A percentile compares a stretch with the other conserved stretches of the same genome.
Evolutionary conservation across 2,113 vertebrate genomes (phyloP).

Genomic region (Plotosus lineatus): DNA sequence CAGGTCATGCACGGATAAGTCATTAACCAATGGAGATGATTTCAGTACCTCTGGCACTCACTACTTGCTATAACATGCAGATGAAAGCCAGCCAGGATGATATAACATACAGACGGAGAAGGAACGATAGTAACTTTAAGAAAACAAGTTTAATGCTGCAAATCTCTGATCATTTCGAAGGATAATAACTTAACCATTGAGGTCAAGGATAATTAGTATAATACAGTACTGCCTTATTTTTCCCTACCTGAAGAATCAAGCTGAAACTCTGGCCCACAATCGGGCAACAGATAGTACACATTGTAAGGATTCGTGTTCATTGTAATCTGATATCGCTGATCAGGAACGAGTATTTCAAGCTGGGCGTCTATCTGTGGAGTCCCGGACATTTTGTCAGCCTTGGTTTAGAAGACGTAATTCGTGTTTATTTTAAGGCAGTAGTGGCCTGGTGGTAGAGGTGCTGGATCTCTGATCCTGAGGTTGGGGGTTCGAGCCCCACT

Average conservation of each 20-base stretch:
- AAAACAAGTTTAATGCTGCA: neutral
- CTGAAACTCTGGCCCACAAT: too few relatives aligned
- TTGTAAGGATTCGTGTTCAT: too few relatives aligned
- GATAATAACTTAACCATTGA: too few relatives aligned
- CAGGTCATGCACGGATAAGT: slow-evolving; percentile 28
- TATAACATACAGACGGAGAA: neutral
- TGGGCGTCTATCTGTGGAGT: neutral
- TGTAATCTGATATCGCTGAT: neutral
- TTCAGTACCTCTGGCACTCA: slow-evolving; percentile 14
- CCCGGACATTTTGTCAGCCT: neutral
- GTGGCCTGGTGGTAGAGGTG: too few relatives aligned
- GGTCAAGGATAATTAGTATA: too few relatives aligned
- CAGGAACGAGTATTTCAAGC: neutral
- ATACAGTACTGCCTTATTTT: too few relatives aligned
- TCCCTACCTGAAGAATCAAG: neutral
- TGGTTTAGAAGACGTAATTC: neutral
- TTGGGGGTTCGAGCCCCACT: too few relatives aligned
- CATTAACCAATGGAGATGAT: slow-evolving; percentile 13
- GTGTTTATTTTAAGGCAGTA: too few relatives aligned
- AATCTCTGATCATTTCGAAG: neutral
- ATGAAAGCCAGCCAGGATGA: neutral
- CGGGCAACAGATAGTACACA: neutral
- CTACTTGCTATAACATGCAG: slow-evolving; percentile 29
- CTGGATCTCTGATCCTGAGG: too few relatives aligned
- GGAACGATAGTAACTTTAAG: neutral